A percentile compares a stretch with the other conserved stretches of the same genome.
Conservation (phyloP, 30 jellyfish, hydroid and myxozoan species). For the Pelagia noctiluca region DNA sequence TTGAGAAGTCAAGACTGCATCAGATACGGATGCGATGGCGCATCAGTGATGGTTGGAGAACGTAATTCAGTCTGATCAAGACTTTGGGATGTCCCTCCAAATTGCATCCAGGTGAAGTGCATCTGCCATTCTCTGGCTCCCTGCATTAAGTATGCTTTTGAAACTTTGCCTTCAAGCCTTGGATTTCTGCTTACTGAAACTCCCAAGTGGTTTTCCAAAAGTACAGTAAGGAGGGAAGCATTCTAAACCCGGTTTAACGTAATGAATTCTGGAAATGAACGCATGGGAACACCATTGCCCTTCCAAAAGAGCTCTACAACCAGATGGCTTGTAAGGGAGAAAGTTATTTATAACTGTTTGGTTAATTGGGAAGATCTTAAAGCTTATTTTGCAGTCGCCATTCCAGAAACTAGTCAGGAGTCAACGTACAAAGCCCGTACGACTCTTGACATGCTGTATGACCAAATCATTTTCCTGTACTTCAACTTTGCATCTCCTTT, state of each 20-base stretch:
- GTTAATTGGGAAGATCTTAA: conserved; percentile 82
- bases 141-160: conserved; percentile 68
- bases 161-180: conserved; percentile 63
- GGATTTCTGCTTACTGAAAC: conserved; percentile 56
- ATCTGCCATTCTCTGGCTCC: conserved; percentile 80
- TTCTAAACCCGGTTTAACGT: conserved; percentile 43
- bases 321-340: conserved; percentile 83
- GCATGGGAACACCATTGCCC: conserved; percentile 34
- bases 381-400: conserved; percentile 70
- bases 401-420: conserved; percentile 17
- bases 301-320: conserved; percentile 58
- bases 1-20: conserved; percentile 42
- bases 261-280: conserved; percentile 36
- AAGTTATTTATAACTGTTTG: conserved; percentile 58
- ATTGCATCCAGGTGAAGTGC: conserved; percentile 68
- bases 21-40: conserved; percentile 67
- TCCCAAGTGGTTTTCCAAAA: conserved; percentile 72
- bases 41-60: conserved; percentile 74
- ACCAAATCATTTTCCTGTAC: conserved; percentile 29
- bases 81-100: conserved; percentile 50
- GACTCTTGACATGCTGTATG: conserved; percentile 62
- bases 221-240: conserved; percentile 66
- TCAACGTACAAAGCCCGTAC: conserved; percentile 66
- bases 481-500: conserved; percentile 67
- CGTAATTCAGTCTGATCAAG: conserved; percentile 77